These are phyloP conservation scores for Psilanteris sp. DNA, from an alignment of 1,140 invertebrate genomes.

Conservation along the genomic window DNA sequence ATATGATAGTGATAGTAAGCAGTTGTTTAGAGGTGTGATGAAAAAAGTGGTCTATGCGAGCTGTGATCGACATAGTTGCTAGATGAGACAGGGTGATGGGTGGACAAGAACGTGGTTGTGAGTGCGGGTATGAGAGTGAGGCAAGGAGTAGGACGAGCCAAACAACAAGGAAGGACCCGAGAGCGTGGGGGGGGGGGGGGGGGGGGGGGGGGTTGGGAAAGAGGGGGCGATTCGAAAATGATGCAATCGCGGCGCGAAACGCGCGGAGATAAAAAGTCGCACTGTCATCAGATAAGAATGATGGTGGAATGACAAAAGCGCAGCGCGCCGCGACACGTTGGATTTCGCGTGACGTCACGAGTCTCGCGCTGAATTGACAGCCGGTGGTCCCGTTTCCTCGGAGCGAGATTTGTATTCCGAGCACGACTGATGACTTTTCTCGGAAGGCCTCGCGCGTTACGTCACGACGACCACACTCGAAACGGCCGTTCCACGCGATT, in stretches of 20 bases:
- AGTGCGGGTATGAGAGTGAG: no score
- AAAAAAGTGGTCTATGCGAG: no score
- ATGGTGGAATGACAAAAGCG: conserved; percentile 25
- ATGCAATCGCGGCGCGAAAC: conserved; percentile 1
- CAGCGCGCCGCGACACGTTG: conserved; percentile 27
- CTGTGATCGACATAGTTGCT: no score
- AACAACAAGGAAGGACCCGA: no score
- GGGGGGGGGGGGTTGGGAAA: no score
- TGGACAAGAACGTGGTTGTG: no score
- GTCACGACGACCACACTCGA: conserved; percentile 52
- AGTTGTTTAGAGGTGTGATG: no score
- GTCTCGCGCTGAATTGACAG: conserved; percentile 41
- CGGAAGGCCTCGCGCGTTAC: conserved; percentile 54
- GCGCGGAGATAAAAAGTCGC: conserved; percentile 2
- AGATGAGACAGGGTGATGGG: no score
- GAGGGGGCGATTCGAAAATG: no score
- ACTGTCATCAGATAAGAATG: conserved; percentile 6
- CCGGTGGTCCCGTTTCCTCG: conserved; percentile 54
- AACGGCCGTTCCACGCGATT: conserved; percentile 21
- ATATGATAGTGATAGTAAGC: no score
- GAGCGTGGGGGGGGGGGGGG: no score
- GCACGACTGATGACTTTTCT: conserved; percentile 55
- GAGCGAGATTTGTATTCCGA: conserved; percentile 53
- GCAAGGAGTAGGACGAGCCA: no score
- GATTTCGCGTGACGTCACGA: conserved; percentile 40